Percentiles rank a stretch among this genome's conserved stretches.
phyloP scores from a whole-genome alignment of 2,113 vertebrate genomes.

The Anoplopoma fimbria region DNA sequence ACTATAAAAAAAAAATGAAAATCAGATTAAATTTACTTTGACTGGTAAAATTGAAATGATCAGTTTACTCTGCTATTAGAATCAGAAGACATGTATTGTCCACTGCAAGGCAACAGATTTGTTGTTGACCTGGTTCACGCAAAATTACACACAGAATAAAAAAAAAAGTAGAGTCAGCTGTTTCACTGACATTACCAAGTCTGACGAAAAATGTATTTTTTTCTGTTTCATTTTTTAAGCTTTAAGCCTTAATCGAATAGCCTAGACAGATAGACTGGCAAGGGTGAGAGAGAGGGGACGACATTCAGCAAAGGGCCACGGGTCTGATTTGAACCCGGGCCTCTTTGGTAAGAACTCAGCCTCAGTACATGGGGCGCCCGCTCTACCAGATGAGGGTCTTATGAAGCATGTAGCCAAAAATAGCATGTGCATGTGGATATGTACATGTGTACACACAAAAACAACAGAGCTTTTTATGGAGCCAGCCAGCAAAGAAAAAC shows the following conservation, averaged over 20 bases:
- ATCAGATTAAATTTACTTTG: no score
- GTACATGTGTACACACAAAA: neutral
- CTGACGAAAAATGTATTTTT: no score
- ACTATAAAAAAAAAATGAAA: neutral
- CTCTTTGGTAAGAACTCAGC: neutral
- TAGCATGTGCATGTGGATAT: neutral
- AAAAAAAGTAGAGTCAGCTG: no score
- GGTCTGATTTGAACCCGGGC: no score
- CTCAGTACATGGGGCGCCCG: neutral
- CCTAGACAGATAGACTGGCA: neutral
- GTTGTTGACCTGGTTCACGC: neutral
- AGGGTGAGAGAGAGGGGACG: neutral
- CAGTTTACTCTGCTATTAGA: neutral
- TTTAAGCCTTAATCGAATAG: neutral
- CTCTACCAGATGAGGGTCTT: neutral
- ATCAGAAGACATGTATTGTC: neutral
- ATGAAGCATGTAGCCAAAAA: neutral
- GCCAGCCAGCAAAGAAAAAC: slow-evolving; percentile 1
- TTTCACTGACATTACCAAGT: no score
- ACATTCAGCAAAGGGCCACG: neutral
- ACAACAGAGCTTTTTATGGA: neutral
- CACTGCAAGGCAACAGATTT: neutral
- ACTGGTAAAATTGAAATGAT: no score
- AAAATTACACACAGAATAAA: neutral
- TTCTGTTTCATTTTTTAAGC: no score